Evolutionary conservation across 2,888 invertebrate species (phyloP).

Genomic region (Xestoiulus laeticollis): DNA sequence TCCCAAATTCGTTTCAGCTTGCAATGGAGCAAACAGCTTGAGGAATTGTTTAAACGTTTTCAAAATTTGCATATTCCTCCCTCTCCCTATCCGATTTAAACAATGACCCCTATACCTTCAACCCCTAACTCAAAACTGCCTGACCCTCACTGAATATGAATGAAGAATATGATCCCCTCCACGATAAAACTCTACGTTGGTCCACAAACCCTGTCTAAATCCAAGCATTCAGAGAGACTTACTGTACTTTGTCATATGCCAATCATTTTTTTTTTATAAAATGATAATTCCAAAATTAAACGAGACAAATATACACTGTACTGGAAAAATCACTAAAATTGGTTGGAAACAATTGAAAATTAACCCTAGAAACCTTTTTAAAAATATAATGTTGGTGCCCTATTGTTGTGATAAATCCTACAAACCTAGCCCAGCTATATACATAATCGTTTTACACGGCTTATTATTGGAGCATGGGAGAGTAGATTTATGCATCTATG

Average conservation of each 20-base stretch:
- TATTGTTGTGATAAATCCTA: no score
- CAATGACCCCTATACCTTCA: background rate
- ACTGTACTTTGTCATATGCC: background rate
- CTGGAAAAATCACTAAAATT: background rate
- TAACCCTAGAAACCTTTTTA: no score
- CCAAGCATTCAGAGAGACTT: background rate
- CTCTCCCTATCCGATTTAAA: background rate
- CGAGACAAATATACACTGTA: background rate
- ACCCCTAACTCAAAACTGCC: background rate
- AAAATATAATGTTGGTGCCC: no score
- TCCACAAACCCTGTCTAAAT: background rate
- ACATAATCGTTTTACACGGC: no score
- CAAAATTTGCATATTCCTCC: background rate
- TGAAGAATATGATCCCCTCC: conserved; percentile 17
- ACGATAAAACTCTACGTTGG: conserved; percentile 6
- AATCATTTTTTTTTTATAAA: background rate
- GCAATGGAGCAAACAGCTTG: background rate
- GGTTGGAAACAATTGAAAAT: no score
- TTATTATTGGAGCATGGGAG: no score
- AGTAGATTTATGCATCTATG: no score
- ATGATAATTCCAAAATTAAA: background rate
- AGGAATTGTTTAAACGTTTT: conserved; percentile 14
- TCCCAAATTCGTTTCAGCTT: background rate
- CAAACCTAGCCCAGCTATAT: no score
- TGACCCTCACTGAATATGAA: conserved; percentile 4